Conservation (phyloP, 30 jellyfish, hydroid and myxozoan species). For the Turritopsis dohrnii region DNA sequence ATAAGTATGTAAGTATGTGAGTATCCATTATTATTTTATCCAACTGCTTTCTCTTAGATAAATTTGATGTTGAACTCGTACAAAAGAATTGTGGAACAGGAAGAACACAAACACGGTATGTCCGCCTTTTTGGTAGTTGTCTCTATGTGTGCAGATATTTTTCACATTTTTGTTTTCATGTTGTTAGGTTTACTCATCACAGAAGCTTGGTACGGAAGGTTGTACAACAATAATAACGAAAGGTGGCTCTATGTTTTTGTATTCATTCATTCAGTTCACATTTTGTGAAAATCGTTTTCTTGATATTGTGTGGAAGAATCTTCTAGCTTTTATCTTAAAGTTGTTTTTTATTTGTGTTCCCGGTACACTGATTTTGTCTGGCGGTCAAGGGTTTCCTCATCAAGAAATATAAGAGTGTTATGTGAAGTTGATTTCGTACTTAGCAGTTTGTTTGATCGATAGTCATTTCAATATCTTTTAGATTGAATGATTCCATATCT, state of each 20-base stretch:
- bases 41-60: no score
- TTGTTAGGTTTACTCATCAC: constrained; percentile 62
- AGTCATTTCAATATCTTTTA: neutral
- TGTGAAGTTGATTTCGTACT: no score
- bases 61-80: constrained; percentile 51
- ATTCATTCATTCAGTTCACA: no score
- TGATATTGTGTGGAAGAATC: no score
- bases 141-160: neutral
- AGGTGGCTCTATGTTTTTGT: no score
- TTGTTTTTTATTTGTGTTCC: no score
- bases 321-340: no score
- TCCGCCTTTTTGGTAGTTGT: neutral
- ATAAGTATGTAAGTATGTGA: no score
- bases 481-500: neutral
- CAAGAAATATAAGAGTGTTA: neutral
- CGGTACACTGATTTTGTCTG: no score
- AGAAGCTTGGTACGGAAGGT: constrained; percentile 88
- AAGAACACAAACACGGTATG: constrained; percentile 51
- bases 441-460: no score
- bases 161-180: neutral
- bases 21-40: no score
- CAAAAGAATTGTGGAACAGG: constrained; percentile 56
- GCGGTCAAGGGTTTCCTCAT: neutral
- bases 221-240: neutral
- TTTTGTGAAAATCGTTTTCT: no score